A percentile compares a stretch with the other conserved stretches of the same genome.
Conservation (phyloP, 1,140 invertebrate genomes). For the Samia ricini region DNA sequence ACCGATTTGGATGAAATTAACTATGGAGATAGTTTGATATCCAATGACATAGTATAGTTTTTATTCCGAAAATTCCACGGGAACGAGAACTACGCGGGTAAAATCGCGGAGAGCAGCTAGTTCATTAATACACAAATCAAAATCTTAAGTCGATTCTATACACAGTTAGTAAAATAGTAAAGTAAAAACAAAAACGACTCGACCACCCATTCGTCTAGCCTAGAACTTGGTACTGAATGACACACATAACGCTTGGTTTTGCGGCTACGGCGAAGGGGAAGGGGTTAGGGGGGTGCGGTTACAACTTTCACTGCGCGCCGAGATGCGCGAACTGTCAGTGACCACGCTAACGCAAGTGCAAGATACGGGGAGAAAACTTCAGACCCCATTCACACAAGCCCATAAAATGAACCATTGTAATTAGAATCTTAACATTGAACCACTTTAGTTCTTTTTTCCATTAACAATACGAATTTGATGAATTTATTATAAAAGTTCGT, state of each 20-base stretch:
- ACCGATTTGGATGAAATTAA: too few species aligned
- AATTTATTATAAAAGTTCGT: too few species aligned
- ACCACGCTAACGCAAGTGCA: conserved; percentile 53
- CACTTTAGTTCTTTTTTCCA: too few species aligned
- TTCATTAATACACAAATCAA: too few species aligned
- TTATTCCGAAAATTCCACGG: too few species aligned
- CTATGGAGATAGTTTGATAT: too few species aligned
- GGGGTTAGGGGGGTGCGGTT: conserved; percentile 11
- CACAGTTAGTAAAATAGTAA: too few species aligned
- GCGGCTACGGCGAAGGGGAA: conserved; percentile 9
- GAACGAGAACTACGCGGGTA: too few species aligned
- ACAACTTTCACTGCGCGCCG: conserved; percentile 44
- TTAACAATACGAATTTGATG: too few species aligned
- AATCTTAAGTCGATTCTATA: too few species aligned
- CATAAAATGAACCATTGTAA: background rate
- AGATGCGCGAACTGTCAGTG: conserved; percentile 46
- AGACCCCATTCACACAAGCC: background rate
- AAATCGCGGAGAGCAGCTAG: too few species aligned
- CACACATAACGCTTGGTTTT: conserved; percentile 35
- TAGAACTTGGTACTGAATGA: conserved; percentile 21
- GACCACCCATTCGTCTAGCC: background rate
- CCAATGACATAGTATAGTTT: too few species aligned
- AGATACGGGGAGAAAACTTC: conserved; percentile 1
- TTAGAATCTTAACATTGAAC: background rate
- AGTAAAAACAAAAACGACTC: background rate